A percentile compares a stretch with the other conserved stretches of the same genome.
phyloP scores from a whole-genome alignment of 2,888 invertebrate species.

The Dryobota labecula region DNA sequence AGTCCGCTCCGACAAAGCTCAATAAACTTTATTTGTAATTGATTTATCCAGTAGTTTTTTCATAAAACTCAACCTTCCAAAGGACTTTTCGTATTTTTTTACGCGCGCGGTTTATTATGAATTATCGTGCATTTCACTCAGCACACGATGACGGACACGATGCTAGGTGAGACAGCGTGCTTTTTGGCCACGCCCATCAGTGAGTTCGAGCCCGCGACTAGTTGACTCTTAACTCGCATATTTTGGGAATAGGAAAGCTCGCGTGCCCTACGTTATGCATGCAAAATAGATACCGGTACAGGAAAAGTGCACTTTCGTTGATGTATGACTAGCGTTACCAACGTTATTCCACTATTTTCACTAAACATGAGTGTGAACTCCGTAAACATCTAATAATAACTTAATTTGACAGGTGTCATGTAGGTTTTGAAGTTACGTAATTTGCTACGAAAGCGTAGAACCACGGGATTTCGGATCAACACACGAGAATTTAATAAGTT shows the following conservation, averaged over 20 bases:
- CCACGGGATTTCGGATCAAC: neutral
- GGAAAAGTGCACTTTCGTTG: conserved; percentile 29
- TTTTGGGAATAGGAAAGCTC: conserved; percentile 31
- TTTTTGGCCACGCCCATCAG: too few relatives aligned
- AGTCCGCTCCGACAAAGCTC: too few relatives aligned
- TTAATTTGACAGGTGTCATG: neutral
- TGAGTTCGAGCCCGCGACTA: too few relatives aligned
- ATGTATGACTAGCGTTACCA: conserved; percentile 4
- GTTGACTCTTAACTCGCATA: conserved; percentile 27
- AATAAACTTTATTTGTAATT: too few relatives aligned
- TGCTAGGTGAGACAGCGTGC: too few relatives aligned
- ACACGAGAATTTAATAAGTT: conserved; percentile 5
- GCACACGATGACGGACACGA: too few relatives aligned
- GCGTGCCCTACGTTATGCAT: conserved; percentile 34
- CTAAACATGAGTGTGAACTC: neutral
- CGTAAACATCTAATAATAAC: neutral
- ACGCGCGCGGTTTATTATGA: too few relatives aligned
- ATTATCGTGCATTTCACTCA: too few relatives aligned
- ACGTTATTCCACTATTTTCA: neutral
- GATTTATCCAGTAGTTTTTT: too few relatives aligned
- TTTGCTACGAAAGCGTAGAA: neutral
- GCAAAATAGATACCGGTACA: conserved; percentile 40
- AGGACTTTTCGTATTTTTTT: too few relatives aligned
- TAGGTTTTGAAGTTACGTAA: neutral
- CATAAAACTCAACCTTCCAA: too few relatives aligned